Evolutionary conservation across 2,888 invertebrate species (phyloP), one percentile per base, ranked within the genome.

Genomic region (Chydorus sphaericus): DNA sequence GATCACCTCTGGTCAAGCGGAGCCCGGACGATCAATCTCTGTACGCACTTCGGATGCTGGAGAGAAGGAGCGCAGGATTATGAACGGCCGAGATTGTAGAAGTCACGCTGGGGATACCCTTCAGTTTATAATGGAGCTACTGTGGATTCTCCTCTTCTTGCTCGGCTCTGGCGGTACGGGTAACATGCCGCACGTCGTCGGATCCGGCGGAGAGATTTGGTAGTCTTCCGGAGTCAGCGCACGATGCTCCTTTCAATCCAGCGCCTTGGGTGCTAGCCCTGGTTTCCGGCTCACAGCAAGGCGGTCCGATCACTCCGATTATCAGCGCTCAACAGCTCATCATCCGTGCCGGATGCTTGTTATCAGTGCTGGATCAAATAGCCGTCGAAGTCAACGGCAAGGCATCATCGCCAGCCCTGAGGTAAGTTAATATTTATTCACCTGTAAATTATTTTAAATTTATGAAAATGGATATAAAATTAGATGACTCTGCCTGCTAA

Each of bases 91-190:
- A 20, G 26, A 52, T 11, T 52, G 52, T 26, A 23, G 23, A 7
- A n/a, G 16, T 11, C 3, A 31, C 3, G 37, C 29, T n/a, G 48
- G 33, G 20, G 55, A 55, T 31, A 31, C 48, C 26, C 48, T 55
- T 36, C 55, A n/a, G 20, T 55, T 26, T 55, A 55, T 36, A 49
- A 55, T 28, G 55, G 55, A 5, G 55, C 48, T 14, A 55, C 57
- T 6, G 30, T 52, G 2, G 56, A 59, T 28, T 60, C 62, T 14
- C 62, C 63, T 0, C 57, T 62, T 10, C 57, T 65, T 7, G 54
- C 62, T n/a, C 61, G 62, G 30, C 64, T 65, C 51, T 65, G 65
- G n/a, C 48, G 63, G 63, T 6, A 59, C 62, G n/a, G 65, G 65
- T 11, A 57, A 60, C 11, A 56, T 65, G 30, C 61, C 64, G 18